Base-by-base conservation (phyloP, 2,113 vertebrate species). In the Eupsittula cactorum region DNA sequence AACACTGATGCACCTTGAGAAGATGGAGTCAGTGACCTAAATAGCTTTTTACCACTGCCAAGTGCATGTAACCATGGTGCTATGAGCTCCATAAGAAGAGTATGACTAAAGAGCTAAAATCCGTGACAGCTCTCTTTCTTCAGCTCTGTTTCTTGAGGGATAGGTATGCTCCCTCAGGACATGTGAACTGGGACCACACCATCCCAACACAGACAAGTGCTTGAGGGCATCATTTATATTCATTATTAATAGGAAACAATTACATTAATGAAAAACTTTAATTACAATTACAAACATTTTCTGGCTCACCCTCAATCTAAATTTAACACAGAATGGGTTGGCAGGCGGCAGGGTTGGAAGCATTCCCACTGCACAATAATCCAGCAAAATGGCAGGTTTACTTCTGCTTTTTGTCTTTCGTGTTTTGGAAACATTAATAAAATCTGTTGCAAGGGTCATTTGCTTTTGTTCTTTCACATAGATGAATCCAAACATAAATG, bases 211-310 rank as follows among this genome's bases (percentile, higher is more conserved):
- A 92, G 75, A 25, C 47, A 80, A 91, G 16, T 55, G 73, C 70
- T 90, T 84, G 79, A 85, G 46, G 86, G 82, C 35, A 79, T n/a
- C 18, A 35, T 76, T 84, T 76, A 25, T 73, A 46, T 90, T 85
- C 83, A 74, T 82, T 92, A 90, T 88, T 84, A 91, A 80, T 14
- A 83, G 35, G 49, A 91, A 93, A 82, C 49, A 86, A 28, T 81
- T 46, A 80, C 41, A 85, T 46, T 75, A 84, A 95, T 74, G 28
- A 92, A 91, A 85, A 92, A 35, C 46, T 63, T 93, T 88, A 92
- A 94, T 94, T 93, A 93, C 47, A 83, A 8, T 62, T 93, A 64
- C 0, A 4, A 92, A 68, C 12, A 16, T 88, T 55, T 89, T 86
- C 53, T 92, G 69, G 76, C 77, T 96, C 21, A 24, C 39, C 41